Base-by-base conservation (phyloP, 2,888 invertebrate genomes). In the Melinopterus prodromus region DNA sequence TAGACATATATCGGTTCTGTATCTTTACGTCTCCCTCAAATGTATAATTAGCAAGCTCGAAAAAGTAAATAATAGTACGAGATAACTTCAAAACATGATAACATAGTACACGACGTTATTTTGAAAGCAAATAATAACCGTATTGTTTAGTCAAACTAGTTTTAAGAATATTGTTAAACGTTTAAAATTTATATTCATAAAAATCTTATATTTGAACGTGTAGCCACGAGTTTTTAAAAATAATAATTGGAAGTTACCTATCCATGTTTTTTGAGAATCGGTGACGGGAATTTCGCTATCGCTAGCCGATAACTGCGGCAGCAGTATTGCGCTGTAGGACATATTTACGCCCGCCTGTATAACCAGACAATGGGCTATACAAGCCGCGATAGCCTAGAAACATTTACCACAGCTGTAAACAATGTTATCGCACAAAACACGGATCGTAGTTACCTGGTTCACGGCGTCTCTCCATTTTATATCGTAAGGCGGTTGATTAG, bases 271-370 rank as follows among this genome's bases (percentile, higher is more conserved):
- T 85, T 92, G 87, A 37, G 89, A 87, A 80, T 88, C 88, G 70
- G 89, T 88, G 70, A 92, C 88, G 15, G 84, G 84, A 69, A 91
- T 88, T 53, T 87, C 84, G 81, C 88, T 89, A 70, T 86, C 86
- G 78, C 88, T 85, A 9, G 85, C 85, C 79, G 88, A 85, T 71
- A 92, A 87, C 81, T 92, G 91, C 9, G 92, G 91, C 78, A 91
- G 85, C 78, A 92, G 87, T 76, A 92, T 89, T 6, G 92, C 91
- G 84, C 92, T 91, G 84, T 91, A 92, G 0, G 91, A 90, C 91
- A 93, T 91, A 84, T 92, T 92, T 76, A 92, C 88, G 36, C 93
- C 92, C 16, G 90, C 91, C 84, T 92, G 92, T 80, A 92, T 90
- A 0, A 91, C 91, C 72, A 90, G 86, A 79, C 89, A 88, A 82